phyloP scores from a whole-genome alignment of 2,888 invertebrate genomes.

The Cactoblastis cactorum region DNA sequence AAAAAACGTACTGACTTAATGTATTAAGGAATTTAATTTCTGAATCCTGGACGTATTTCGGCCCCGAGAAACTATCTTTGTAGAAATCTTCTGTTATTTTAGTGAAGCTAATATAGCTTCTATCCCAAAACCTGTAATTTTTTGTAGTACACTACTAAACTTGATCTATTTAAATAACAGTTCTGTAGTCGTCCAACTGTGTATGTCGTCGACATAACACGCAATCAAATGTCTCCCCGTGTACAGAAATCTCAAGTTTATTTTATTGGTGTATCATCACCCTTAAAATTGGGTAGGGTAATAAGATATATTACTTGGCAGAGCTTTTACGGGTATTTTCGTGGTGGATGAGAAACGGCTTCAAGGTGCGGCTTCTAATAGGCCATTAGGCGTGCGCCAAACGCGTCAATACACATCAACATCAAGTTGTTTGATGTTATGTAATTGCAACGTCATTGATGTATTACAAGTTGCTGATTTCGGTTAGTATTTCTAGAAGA shows the following conservation, averaged over 20 bases:
- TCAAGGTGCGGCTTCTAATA: slow-evolving; percentile 45
- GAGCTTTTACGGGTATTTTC: slow-evolving; percentile 28
- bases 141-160: no score
- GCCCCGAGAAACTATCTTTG: no score
- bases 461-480: not conserved
- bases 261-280: not conserved
- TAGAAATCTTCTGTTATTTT: no score
- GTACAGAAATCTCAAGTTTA: no score
- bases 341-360: slow-evolving; percentile 33
- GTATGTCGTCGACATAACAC: no score
- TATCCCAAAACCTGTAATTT: no score
- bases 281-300: not conserved
- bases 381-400: slow-evolving; percentile 33
- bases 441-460: not conserved
- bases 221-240: not conserved
- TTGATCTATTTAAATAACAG: no score
- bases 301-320: slow-evolving; percentile 8
- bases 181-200: no score
- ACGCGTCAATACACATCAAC: slow-evolving; percentile 11
- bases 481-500: not conserved
- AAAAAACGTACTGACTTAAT: no score
- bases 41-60: no score
- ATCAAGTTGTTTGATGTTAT: slow-evolving; percentile 26
- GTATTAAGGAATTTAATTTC: no score
- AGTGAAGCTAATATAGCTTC: no score